These are phyloP conservation scores for Tetrapedia diversipes DNA, from an alignment of 2,888 invertebrate genomes.

Conservation along the genomic window DNA sequence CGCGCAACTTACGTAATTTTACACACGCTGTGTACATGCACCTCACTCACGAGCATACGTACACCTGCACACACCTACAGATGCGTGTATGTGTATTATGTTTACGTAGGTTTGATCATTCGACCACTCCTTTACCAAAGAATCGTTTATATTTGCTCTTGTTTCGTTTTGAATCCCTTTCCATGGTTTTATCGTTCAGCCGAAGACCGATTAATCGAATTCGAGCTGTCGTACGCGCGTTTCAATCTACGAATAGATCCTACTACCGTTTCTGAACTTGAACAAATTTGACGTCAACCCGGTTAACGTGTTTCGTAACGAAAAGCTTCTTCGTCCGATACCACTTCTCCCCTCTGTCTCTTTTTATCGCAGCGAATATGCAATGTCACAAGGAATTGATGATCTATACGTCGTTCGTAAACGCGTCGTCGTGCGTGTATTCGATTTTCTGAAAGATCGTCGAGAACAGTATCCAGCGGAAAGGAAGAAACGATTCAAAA, in stretches of 20 bases:
- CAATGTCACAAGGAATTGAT: constrained; percentile 58
- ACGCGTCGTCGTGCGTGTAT: neutral
- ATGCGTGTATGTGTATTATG: constrained; percentile 34
- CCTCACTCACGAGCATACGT: neutral
- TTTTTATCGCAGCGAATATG: constrained; percentile 26
- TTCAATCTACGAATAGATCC: neutral
- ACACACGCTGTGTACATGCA: constrained; percentile 5
- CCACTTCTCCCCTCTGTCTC: constrained; percentile 3
- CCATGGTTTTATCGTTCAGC: neutral
- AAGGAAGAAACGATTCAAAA: neutral
- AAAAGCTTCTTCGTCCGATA: neutral
- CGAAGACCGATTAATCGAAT: constrained; percentile 21
- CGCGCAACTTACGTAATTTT: constrained; percentile 13
- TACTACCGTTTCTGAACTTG: neutral
- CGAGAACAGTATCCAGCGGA: neutral
- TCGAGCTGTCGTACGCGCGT: neutral
- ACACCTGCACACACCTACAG: constrained; percentile 1
- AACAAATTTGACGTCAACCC: neutral
- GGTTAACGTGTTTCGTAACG: neutral
- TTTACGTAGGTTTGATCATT: constrained; percentile 55
- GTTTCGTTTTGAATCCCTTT: constrained; percentile 52
- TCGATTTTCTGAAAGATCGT: neutral
- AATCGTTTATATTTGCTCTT: constrained; percentile 58
- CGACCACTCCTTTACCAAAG: constrained; percentile 70
- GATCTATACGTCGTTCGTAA: constrained; percentile 23